Base-by-base conservation (phyloP, 2,797 vertebrate species). In the Siniperca undulata region DNA sequence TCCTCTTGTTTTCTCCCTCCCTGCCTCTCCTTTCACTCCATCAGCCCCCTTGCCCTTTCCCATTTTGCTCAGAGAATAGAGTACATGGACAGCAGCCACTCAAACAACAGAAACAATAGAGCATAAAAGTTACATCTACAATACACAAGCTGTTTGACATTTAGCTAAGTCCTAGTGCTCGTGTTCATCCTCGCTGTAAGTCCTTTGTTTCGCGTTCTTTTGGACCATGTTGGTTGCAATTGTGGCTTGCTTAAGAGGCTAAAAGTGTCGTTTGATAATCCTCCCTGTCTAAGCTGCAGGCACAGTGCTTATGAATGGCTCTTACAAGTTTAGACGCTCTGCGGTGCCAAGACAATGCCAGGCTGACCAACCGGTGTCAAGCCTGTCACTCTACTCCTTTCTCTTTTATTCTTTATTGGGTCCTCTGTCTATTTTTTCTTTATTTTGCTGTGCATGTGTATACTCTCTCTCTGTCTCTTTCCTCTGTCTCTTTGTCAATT, bases 201-300 rank as follows among this genome's bases (percentile, higher is more conserved):
- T 81, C 81, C 74, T 89, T 91, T 91, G 80, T 94, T 74, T 90
- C 27, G 0, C 19, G 13, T 73, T 90, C 78, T 89, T 86, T 85
- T 66, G 74, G 86, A 89, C 83, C 76, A 27, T 77, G 86, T 84
- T 90, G 80, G 75, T 84, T 78, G 81, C 86, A 70, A 83, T 80
- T 91, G 91, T 82, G 79, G 71, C 81, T 90, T 84, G 86, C 65
- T 92, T 90, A 92, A 93, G 89, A 92, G 89, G 93, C 93, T 91
- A 79, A 90, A 95, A 93, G 90, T 90, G 88, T 74, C 58, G 71
- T 89, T 83, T 90, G 89, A 91, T 94, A 95, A 95, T 95, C 93
- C 94, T 81, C 76, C 81, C 74, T n/a, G 87, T 87, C 89, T 93
- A 88, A 94, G 91, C 94, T 81, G 80, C 73, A 62, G 72, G 83